Conservation (phyloP, 2,888 invertebrate genomes). For the Cerastis rubricosa region DNA sequence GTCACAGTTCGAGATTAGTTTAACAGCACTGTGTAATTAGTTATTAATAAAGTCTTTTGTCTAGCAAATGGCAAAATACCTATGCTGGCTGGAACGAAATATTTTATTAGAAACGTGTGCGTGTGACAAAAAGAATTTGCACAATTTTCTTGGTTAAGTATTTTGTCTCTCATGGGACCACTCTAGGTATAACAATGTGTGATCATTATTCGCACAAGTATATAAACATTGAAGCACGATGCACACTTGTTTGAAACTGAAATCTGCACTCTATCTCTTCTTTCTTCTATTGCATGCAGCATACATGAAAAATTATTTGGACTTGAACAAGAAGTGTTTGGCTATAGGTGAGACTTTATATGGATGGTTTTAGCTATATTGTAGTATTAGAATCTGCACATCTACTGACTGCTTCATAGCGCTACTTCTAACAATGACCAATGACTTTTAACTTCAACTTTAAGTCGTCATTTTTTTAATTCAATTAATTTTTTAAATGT, state of each 20-base stretch:
- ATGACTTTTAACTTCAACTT: neutral
- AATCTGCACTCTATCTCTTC: constrained; percentile 88
- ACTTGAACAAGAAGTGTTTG: constrained; percentile 94
- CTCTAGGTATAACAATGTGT: constrained; percentile 54
- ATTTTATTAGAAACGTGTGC: constrained; percentile 37
- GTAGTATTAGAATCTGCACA: constrained; percentile 35
- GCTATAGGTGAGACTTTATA: constrained; percentile 91
- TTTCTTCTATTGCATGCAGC: constrained; percentile 93
- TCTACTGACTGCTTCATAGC: constrained; percentile 47
- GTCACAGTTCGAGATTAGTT: constrained; percentile 36
- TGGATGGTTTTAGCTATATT: constrained; percentile 60
- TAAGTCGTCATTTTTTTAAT: too few relatives aligned
- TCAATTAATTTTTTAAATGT: neutral
- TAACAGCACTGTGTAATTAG: constrained; percentile 45
- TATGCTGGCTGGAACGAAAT: constrained; percentile 9
- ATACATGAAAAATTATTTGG: constrained; percentile 95
- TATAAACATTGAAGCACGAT: constrained; percentile 72
- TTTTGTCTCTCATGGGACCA: constrained; percentile 20
- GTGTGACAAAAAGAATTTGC: constrained; percentile 46
- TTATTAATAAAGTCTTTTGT: constrained; percentile 27
- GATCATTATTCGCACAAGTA: constrained; percentile 66
- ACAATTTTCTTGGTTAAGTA: constrained; percentile 34
- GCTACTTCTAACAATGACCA: constrained; percentile 10
- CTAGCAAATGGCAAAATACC: constrained; percentile 6
- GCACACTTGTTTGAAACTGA: constrained; percentile 74